Percentiles rank a stretch among this genome's conserved stretches.
Evolutionary conservation across 2,113 vertebrate species (phyloP).

Genomic region (Sorex araneus): DNA sequence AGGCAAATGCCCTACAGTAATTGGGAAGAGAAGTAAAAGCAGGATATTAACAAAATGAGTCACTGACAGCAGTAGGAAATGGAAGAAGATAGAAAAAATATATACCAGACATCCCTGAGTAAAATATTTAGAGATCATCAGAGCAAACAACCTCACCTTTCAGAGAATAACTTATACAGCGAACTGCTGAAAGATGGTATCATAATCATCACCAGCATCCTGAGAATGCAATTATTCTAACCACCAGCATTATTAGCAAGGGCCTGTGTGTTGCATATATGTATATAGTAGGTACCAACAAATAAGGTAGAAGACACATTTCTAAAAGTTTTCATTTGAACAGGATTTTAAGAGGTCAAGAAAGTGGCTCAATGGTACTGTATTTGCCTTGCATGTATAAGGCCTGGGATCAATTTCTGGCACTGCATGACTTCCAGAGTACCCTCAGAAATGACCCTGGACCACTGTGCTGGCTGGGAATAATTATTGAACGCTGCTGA

Average conservation of each 20-base stretch:
- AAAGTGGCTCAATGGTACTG: too few relatives aligned
- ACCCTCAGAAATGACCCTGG: too few relatives aligned
- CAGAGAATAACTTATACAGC: background rate
- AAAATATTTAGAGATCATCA: background rate
- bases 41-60: slow-evolving; percentile 44
- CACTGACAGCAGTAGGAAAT: background rate
- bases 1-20: background rate
- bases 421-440: too few relatives aligned
- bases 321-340: slow-evolving; percentile 20
- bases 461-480: too few relatives aligned
- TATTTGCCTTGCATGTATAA: too few relatives aligned
- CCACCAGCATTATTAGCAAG: background rate
- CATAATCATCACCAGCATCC: background rate
- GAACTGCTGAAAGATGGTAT: background rate
- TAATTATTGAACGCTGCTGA: too few relatives aligned
- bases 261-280: too few relatives aligned
- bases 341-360: too few relatives aligned
- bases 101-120: background rate
- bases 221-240: slow-evolving; percentile 11
- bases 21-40: slow-evolving; percentile 15
- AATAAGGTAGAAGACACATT: slow-evolving; percentile 32
- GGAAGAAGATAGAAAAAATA: background rate
- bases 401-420: too few relatives aligned
- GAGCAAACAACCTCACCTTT: background rate
- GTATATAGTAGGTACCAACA: background rate